phyloP scores from a whole-genome alignment of 2,113 vertebrate species.

The Prunella fulvescens region DNA sequence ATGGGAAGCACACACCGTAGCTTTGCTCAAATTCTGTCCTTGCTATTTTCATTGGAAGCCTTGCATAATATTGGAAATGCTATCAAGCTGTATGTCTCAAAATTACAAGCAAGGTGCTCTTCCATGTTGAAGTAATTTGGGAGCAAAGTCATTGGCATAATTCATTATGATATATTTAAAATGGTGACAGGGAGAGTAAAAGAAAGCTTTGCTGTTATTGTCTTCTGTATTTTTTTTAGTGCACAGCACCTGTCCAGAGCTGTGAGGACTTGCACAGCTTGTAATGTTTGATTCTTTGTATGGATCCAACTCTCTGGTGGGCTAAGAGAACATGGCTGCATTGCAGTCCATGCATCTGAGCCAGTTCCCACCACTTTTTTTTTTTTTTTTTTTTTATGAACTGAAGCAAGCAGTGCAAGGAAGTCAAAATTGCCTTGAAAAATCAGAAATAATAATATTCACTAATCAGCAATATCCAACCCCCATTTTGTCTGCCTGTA shows the following conservation, averaged over 20 bases:
- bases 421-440: neutral
- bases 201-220: neutral
- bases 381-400: neutral
- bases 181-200: neutral
- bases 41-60: neutral
- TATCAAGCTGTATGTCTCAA: neutral
- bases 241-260: neutral
- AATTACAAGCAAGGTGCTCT: neutral
- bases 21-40: neutral
- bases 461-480: neutral
- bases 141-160: neutral
- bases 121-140: neutral
- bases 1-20: neutral
- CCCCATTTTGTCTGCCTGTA: neutral
- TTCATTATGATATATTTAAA: neutral
- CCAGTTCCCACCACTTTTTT: neutral
- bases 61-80: neutral
- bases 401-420: neutral
- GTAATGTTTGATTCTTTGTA: neutral
- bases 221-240: neutral
- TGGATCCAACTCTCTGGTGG: neutral
- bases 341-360: neutral
- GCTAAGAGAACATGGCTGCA: neutral
- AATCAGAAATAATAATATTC: neutral
- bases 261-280: neutral